phyloP scores from a whole-genome alignment of 1,140 invertebrate species.

The Nasonia giraulti region DNA sequence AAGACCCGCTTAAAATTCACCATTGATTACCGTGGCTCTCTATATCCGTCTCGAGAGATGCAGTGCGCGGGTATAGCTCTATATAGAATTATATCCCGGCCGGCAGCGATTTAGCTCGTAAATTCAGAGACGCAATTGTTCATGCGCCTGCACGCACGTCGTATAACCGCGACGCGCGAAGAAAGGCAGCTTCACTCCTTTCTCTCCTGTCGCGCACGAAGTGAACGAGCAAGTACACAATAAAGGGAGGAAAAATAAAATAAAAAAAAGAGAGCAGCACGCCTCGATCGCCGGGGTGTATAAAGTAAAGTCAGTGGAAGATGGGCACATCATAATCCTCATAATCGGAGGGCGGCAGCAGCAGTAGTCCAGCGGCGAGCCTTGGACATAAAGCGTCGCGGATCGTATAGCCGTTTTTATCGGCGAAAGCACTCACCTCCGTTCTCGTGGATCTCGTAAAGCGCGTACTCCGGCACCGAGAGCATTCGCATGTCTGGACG shows the following conservation, averaged over 20 bases:
- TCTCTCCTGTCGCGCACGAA: neutral
- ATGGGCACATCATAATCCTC: constrained; percentile 6
- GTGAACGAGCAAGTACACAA: neutral
- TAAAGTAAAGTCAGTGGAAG: neutral
- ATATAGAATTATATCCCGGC: neutral
- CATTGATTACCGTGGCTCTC: neutral
- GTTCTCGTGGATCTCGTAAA: constrained; percentile 98
- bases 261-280: no score
- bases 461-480: constrained; percentile 94
- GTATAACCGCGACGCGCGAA: no score
- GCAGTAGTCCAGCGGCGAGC: no score
- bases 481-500: constrained; percentile 99
- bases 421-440: constrained; percentile 78
- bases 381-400: no score
- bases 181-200: neutral
- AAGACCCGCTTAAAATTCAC: neutral
- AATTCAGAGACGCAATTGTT: neutral
- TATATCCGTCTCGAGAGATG: no score
- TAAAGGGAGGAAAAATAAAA: neutral
- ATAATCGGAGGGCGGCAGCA: neutral
- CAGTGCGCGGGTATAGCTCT: neutral
- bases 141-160: neutral
- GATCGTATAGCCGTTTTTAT: neutral
- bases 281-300: neutral
- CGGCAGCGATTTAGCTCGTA: neutral